These are phyloP conservation scores for Glaucopsyche alexis DNA, from an alignment of 2,888 invertebrate species.

Conservation along the genomic window DNA sequence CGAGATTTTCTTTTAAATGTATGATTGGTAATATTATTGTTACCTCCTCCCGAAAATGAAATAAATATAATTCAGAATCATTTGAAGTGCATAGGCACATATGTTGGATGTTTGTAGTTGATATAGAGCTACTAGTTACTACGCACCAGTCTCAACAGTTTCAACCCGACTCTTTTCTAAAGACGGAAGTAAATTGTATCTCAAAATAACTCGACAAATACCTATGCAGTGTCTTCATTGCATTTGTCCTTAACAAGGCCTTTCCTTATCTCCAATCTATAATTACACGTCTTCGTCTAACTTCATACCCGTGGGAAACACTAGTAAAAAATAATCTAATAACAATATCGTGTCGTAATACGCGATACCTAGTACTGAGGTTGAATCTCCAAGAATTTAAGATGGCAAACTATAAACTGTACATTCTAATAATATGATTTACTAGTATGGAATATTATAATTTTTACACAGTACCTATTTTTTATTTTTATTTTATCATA, in stretches of 20 bases:
- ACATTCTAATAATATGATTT: constrained; percentile 25
- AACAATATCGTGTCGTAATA: constrained; percentile 58
- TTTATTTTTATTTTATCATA: no score
- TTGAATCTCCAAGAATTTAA: constrained; percentile 69
- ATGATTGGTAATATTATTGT: not conserved
- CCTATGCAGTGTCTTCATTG: constrained; percentile 3
- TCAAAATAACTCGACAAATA: constrained; percentile 14
- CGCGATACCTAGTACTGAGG: constrained; percentile 60
- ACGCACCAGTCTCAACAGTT: no score
- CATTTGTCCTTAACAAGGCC: constrained; percentile 26
- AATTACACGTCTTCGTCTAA: constrained; percentile 58
- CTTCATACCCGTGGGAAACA: constrained; percentile 66
- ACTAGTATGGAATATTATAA: not conserved
- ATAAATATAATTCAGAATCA: no score
- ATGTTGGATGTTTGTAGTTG: no score
- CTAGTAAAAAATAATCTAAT: constrained; percentile 54
- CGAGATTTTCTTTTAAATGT: not conserved
- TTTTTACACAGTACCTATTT: not conserved
- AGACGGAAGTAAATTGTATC: constrained; percentile 1
- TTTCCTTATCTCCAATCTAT: constrained; percentile 49
- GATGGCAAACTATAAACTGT: constrained; percentile 39
- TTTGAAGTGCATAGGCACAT: no score
- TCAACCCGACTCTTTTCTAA: not conserved
- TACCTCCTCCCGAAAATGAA: no score
- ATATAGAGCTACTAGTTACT: no score